Evolutionary conservation across 2,888 invertebrate species (phyloP), one percentile per base, ranked within the genome.

Genomic region (Tachina grossa): DNA sequence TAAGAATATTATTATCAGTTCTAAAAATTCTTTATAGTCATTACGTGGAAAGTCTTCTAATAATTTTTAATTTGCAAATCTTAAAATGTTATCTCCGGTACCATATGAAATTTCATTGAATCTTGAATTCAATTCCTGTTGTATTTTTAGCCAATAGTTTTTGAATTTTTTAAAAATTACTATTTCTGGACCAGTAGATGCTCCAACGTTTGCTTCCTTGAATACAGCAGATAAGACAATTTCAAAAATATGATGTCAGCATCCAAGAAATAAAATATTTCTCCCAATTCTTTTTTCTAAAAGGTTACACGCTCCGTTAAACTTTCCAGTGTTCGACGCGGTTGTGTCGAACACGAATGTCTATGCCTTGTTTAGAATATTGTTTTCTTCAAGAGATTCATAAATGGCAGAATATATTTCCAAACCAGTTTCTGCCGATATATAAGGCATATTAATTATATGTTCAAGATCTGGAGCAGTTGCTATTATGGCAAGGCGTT

Each of bases 161-260:
- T 65, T 65, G 47, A 47, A 47, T 65, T 65, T 65, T 65, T 65
- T 78, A 45, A 72, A 72, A 72, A 49, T 14, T 22, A 22, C 22
- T 22, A 22, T 22, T 22, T 22, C 22, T 22, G 22, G 22, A 22
- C 9, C n/a, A 16, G n/a, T 53, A 14, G 45, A 55, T 19, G n/a
- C 3, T 16, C 61, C 61, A 61, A 16, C 9, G 16, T 61, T 61
- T n/a, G 43, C 61, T 43, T 61, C 61, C 9, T 41, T 10, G 43
- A 61, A 61, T n/a, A 43, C 61, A 43, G 61, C 43, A 16, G 61
- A 14, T 43, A 61, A 16, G 1, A 61, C 61, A 43, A 61, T 61
- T 61, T 16, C 41, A 61, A 61, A 43, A n/a, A 41, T 61, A 39
- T 10, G 19, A 61, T 22, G 22, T 22, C 22, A 2, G 22, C 22